Base-by-base conservation (phyloP, 2,888 invertebrate species). In the Saturnia japonica region DNA sequence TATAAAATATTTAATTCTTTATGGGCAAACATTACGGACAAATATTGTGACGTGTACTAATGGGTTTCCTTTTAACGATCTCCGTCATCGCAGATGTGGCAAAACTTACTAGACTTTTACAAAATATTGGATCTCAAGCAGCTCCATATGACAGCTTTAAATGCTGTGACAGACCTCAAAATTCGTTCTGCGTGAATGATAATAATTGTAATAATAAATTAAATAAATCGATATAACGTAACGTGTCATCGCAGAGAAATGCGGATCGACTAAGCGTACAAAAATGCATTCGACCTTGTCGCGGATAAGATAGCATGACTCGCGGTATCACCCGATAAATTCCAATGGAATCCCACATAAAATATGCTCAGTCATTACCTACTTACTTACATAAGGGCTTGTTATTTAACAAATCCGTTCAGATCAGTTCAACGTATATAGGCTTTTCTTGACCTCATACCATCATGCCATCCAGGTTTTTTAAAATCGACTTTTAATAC, bases 221-320 rank as follows among this genome's bases (percentile, higher is more conserved):
- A 22, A 54, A 9, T n/a, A 6, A 64, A 70, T 54, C 51, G 25
- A 25, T 67, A 67, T n/a, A n/a, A 60, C 25, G 62, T 25, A 51
- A 42, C 62, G 43, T 47, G 69, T 70, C 66, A 70, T 70, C 34
- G 42, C 16, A 68, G 62, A 70, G 70, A 69, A 72, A 72, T 69
- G 71, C 47, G 25, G 6, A 57, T 70, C 68, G 70, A 68, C 54
- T 68, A 68, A 72, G 54, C 68, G 68, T 14, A 22, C n/a, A 42
- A 68, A 51, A 71, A 74, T 72, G 72, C 71, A 70, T 70, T 70
- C 60, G 69, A 68, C 70, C 74, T 72, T 72, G 74, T 54, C 12
- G 0, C 57, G 16, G 74, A 72, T 72, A 72, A 74, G 70, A 67
- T 64, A 69, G 47, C 47, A n/a, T 40, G 34, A 34, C 40, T 25